Evolutionary conservation across 1,140 invertebrate species (phyloP), one percentile per base, ranked within the genome.

Genomic region (Zaprionus ghesquierei): DNA sequence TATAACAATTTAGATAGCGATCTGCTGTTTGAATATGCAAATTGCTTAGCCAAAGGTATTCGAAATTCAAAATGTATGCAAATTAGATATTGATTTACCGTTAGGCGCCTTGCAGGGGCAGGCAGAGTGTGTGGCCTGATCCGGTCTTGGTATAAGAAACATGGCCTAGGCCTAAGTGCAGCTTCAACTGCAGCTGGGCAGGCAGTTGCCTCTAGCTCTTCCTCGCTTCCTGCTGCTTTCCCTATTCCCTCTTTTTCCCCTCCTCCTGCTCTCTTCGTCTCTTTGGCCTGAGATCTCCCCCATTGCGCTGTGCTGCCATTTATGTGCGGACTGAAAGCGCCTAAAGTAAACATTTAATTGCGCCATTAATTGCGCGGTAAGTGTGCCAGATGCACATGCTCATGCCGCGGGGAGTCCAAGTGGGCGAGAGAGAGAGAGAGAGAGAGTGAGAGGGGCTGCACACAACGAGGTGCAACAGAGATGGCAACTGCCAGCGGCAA

Each of bases 341-440:
- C 79, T 82, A 89, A 87, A 84, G 84, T 89, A 89, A 87, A 87
- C 84, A 89, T 89, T 89, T 89, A 87, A 89, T 89, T 87, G 84
- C 73, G 79, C 80, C 85, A 87, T 87, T 87, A 87, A 87, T 87
- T 87, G 84, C 77, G 73, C 76, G 72, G 84, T 77, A 87, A 87
- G 84, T 87, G 85, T 87, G 84, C 84, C 84, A 87, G 84, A 87
- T 89, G 82, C 82, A 89, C 79, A 79, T 71, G 75, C 61, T 60
- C 58, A 69, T 38, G 65, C 44, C 33, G 29, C n/a, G 15, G 9
- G 23, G 5, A 31, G 38, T n/a, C n/a, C n/a, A n/a, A n/a, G n/a
- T n/a, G n/a, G 15, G 31, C 23, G 38, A 20, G 15, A 8, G 20
- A 8, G 13, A 18, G 15, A 31, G 38, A 33, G 29, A 2, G 9